Evolutionary conservation across 2,113 vertebrate genomes (phyloP).

Genomic region (Pogonocichla stellata): DNA sequence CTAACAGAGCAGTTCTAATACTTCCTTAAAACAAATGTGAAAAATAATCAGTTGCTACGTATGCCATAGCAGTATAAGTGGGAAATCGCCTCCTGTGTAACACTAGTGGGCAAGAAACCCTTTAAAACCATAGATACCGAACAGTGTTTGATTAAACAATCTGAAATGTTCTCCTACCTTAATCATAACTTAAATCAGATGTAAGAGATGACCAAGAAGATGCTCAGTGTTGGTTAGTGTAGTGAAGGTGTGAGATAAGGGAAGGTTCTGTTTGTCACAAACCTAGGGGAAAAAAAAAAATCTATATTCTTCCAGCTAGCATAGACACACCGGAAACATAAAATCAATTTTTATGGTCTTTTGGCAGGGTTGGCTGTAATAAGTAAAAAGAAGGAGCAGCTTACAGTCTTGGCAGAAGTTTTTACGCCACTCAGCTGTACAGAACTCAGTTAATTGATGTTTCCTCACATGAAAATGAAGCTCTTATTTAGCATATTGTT

Average conservation of each 20-base stretch:
- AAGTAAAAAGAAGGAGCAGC: constrained; percentile 44
- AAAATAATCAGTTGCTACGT: neutral
- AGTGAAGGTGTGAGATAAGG: constrained; percentile 13
- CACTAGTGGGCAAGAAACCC: neutral
- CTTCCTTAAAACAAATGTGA: neutral
- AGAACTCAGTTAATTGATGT: constrained; percentile 33
- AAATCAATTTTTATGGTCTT: constrained; percentile 58
- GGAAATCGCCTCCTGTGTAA: neutral
- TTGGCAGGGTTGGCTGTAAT: constrained; percentile 26
- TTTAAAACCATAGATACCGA: neutral
- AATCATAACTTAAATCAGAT: neutral
- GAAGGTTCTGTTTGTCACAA: constrained; percentile 43
- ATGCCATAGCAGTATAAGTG: neutral
- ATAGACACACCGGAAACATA: constrained; percentile 36
- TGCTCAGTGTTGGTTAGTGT: neutral
- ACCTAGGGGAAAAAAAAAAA: neutral
- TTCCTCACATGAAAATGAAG: constrained; percentile 5
- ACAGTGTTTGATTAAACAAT: neutral
- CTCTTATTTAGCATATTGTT: neutral
- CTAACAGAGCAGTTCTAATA: neutral
- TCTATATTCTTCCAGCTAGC: constrained; percentile 43
- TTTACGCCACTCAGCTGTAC: constrained; percentile 26
- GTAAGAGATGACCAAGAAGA: neutral
- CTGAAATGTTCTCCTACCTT: neutral
- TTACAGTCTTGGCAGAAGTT: constrained; percentile 36